Conservation (phyloP, 2,113 vertebrate species). For the Numida meleagris region DNA sequence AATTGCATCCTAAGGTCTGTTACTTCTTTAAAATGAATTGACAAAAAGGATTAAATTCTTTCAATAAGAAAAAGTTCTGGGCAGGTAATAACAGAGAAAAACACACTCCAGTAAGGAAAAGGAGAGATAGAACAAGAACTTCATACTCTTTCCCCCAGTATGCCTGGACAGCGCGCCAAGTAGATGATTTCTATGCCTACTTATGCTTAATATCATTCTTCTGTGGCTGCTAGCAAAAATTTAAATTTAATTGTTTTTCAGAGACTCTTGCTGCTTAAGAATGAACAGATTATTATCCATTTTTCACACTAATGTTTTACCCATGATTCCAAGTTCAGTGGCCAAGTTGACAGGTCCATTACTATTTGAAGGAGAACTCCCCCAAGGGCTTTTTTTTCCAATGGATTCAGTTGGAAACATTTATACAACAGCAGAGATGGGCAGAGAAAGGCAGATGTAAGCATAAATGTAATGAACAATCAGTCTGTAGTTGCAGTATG, state of each 20-base stretch:
- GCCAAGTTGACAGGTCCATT: constrained; percentile 77
- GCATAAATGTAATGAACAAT: background rate
- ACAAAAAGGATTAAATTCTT: background rate
- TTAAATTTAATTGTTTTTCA: background rate
- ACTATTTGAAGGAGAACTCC: constrained; percentile 79
- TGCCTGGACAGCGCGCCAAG: background rate
- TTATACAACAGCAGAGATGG: constrained; percentile 78
- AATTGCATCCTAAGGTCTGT: background rate
- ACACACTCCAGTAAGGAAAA: background rate
- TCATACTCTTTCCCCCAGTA: background rate
- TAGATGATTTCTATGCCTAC: background rate
- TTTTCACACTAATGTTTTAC: background rate
- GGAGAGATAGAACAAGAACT: background rate
- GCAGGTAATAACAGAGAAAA: background rate
- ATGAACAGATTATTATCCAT: background rate
- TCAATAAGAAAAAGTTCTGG: background rate
- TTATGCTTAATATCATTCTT: background rate
- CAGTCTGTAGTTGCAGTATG: background rate
- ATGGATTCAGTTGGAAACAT: constrained; percentile 78
- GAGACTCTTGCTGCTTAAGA: background rate
- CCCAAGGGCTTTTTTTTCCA: constrained; percentile 79
- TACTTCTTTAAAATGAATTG: background rate
- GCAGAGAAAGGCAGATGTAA: constrained; percentile 84
- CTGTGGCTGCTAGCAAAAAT: background rate
- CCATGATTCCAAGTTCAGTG: constrained; percentile 74